Percentiles rank a stretch among this genome's conserved stretches.
Evolutionary conservation across 2,797 vertebrate genomes (phyloP).

Genomic region (Holocentrus rufus): DNA sequence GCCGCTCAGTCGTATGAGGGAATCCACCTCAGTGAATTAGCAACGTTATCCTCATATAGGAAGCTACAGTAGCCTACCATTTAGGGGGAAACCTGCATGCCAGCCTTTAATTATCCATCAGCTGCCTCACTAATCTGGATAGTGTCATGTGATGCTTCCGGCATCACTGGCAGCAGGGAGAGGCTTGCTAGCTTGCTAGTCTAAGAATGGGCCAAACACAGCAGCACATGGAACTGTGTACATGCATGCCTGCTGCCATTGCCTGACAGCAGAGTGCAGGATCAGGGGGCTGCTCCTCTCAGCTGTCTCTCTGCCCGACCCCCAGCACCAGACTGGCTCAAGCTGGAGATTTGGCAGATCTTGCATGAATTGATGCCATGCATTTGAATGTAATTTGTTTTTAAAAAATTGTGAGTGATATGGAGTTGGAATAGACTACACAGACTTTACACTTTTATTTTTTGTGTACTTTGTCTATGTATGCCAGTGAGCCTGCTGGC

Average conservation of each 20-base stretch:
- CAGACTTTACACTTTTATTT: slow-evolving; percentile 12
- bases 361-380: slow-evolving; percentile 34
- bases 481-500: slow-evolving; percentile 26
- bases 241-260: slow-evolving; percentile 35
- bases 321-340: slow-evolving; percentile 43
- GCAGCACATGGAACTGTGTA: slow-evolving; percentile 49
- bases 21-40: slow-evolving; percentile 10
- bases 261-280: slow-evolving; percentile 48
- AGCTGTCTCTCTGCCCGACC: slow-evolving; percentile 52
- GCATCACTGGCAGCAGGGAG: slow-evolving; percentile 44
- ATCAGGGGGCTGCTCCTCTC: slow-evolving; percentile 57
- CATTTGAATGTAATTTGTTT: slow-evolving; percentile 38
- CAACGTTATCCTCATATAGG: slow-evolving; percentile 19
- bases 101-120: slow-evolving; percentile 52
- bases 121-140: slow-evolving; percentile 43
- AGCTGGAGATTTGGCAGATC: slow-evolving; percentile 53
- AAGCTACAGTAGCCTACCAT: slow-evolving; percentile 4
- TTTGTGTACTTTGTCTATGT: slow-evolving; percentile 12
- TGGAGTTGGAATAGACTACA: slow-evolving; percentile 20
- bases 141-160: slow-evolving; percentile 33
- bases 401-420: slow-evolving; percentile 3
- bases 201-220: slow-evolving; percentile 39
- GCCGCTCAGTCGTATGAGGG: slow-evolving; percentile 1
- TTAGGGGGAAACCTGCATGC: slow-evolving; percentile 21
- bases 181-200: slow-evolving; percentile 35